These are phyloP conservation scores for Coenonympha arcania DNA, from an alignment of 2,888 invertebrate genomes.

Conservation along the genomic window DNA sequence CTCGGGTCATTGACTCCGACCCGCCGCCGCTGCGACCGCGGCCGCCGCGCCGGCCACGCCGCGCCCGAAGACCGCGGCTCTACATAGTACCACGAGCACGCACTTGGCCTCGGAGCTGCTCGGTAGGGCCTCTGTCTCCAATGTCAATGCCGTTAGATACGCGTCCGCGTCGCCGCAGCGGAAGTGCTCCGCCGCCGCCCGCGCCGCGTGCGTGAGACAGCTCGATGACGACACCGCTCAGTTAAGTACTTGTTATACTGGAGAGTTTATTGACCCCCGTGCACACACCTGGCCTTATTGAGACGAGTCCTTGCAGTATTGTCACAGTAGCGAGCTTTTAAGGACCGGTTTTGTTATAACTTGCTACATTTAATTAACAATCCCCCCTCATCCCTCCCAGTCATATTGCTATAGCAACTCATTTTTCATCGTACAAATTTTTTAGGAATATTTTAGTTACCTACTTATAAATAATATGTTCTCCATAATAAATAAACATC, in stretches of 20 bases:
- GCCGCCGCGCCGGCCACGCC: slow-evolving; percentile 47
- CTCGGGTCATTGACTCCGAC: slow-evolving; percentile 68
- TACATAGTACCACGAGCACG: slow-evolving; percentile 46
- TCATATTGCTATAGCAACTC: no score
- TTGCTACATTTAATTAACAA: no score
- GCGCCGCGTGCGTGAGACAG: slow-evolving; percentile 24
- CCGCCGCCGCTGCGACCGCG: slow-evolving; percentile 41
- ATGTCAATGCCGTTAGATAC: slow-evolving; percentile 63
- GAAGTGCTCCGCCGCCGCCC: slow-evolving; percentile 22
- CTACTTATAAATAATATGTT: no score
- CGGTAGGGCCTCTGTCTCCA: slow-evolving; percentile 41
- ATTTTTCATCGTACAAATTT: no score
- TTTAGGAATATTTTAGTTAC: no score
- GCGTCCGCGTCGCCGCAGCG: slow-evolving; percentile 30
- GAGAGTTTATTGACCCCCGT: slow-evolving; percentile 46
- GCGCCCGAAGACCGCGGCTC: slow-evolving; percentile 54
- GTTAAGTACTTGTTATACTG: slow-evolving; percentile 37
- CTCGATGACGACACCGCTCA: slow-evolving; percentile 21
- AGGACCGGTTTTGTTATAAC: slow-evolving; percentile 7
- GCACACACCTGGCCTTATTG: slow-evolving; percentile 39
- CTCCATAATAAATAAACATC: no score
- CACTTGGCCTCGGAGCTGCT: slow-evolving; percentile 49
- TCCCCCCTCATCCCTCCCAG: no score
- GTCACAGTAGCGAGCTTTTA: slow-evolving; percentile 2
- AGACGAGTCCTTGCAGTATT: not conserved